These are phyloP conservation scores for Myopa tessellatipennis DNA, from an alignment of 2,888 invertebrate genomes.

Conservation along the genomic window DNA sequence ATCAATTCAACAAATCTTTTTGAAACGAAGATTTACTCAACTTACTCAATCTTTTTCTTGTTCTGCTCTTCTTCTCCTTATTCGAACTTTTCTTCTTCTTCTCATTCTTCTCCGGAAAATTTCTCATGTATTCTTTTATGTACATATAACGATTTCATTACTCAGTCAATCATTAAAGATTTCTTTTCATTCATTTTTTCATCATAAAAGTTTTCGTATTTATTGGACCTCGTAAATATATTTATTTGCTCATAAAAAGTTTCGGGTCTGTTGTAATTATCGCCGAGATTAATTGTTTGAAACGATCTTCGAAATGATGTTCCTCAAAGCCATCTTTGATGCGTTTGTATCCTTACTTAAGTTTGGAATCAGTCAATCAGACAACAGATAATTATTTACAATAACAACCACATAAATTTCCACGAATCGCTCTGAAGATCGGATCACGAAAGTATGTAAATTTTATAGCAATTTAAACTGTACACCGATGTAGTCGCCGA, in stretches of 20 bases:
- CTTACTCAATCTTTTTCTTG: no score
- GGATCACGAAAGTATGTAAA: not conserved
- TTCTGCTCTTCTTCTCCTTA: no score
- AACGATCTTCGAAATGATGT: conserved; percentile 3
- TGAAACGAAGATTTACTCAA: no score
- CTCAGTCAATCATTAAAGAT: no score
- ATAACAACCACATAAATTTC: not conserved
- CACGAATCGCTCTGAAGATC: not conserved
- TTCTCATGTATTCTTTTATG: no score
- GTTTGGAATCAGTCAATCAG: not conserved
- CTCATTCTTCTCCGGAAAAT: no score
- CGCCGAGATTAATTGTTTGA: conserved; percentile 26
- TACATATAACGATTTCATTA: no score
- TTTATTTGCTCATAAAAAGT: conserved; percentile 3
- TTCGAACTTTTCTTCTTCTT: no score
- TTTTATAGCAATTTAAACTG: not conserved
- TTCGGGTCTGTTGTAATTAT: conserved; percentile 23
- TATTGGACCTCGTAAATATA: no score
- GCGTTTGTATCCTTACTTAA: not conserved
- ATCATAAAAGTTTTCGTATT: no score
- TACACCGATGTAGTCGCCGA: conserved; percentile 1
- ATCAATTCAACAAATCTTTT: no score
- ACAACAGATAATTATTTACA: conserved; percentile 7
- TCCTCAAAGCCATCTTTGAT: not conserved
- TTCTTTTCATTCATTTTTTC: no score